phyloP scores from a whole-genome alignment of 2,888 invertebrate genomes.

The Caenorhabditis drosophilae region DNA sequence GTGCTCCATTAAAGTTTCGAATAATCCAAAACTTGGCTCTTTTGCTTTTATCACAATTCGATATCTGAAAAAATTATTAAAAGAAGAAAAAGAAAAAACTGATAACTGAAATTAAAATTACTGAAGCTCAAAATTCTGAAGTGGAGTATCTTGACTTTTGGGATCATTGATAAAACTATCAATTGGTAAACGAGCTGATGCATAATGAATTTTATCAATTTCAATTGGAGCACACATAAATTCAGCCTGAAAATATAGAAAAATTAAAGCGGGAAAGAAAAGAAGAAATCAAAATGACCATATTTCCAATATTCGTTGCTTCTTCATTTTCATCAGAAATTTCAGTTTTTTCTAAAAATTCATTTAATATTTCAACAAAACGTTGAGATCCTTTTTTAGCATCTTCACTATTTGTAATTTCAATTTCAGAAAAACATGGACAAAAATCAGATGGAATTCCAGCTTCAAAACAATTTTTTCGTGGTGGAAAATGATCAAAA shows the following conservation, averaged over 20 bases:
- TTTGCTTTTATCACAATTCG: slow-evolving; percentile 40
- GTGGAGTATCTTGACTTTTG: slow-evolving; percentile 14
- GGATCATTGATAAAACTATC: slow-evolving; percentile 17
- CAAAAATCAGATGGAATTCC: slow-evolving; percentile 59
- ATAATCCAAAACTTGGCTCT: slow-evolving; percentile 41
- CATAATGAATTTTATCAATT: slow-evolving; percentile 16
- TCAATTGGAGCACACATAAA: slow-evolving; percentile 30
- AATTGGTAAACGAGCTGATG: slow-evolving; percentile 30
- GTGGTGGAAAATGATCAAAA: slow-evolving; percentile 40
- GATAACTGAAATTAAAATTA: not conserved
- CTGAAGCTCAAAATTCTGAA: slow-evolving; percentile 18
- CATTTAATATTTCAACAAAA: slow-evolving; percentile 22
- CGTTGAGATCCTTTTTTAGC: slow-evolving; percentile 37
- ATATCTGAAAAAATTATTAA: slow-evolving; percentile 30
- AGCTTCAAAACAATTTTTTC: slow-evolving; percentile 50
- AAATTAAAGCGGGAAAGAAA: not conserved
- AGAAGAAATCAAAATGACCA: not conserved
- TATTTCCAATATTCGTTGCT: slow-evolving; percentile 3
- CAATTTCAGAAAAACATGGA: slow-evolving; percentile 54
- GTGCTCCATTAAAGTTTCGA: slow-evolving; percentile 44
- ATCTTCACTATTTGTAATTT: slow-evolving; percentile 40
- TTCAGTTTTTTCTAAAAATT: slow-evolving; percentile 26
- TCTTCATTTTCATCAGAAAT: slow-evolving; percentile 21
- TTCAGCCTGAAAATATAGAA: not conserved
- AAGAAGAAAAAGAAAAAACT: not conserved